phyloP scores from a whole-genome alignment of 2,797 vertebrate species.

The Hyperoplus lanceolatus region DNA sequence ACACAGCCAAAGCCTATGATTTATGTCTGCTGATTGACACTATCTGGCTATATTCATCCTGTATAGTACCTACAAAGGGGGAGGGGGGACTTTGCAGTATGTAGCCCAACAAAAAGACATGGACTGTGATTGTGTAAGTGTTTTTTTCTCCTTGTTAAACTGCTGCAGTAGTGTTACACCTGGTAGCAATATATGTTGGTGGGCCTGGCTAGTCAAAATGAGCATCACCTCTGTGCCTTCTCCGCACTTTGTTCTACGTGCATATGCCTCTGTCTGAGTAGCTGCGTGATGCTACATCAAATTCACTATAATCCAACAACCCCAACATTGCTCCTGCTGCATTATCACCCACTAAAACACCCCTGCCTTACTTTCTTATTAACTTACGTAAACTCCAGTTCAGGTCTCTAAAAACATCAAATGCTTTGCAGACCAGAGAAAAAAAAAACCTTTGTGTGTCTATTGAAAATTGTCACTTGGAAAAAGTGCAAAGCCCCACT shows the following conservation, averaged over 20 bases:
- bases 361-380: conserved; percentile 18
- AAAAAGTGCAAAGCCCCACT: conserved; percentile 26
- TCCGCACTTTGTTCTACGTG: not conserved
- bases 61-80: not conserved
- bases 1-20: not conserved
- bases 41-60: not conserved
- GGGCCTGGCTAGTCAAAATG: too few species aligned
- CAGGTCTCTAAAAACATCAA: conserved; percentile 57
- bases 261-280: conserved; percentile 6
- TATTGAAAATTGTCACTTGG: conserved; percentile 53
- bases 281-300: conserved; percentile 26
- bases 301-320: conserved; percentile 9
- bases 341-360: conserved; percentile 17
- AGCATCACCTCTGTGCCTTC: not conserved
- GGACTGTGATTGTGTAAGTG: not conserved
- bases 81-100: not conserved
- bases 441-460: conserved; percentile 22
- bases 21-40: conserved; percentile 15
- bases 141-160: not conserved
- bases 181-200: too few species aligned
- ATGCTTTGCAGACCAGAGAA: conserved; percentile 33
- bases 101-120: not conserved
- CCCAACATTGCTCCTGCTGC: conserved; percentile 1
- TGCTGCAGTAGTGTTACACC: not conserved
- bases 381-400: conserved; percentile 55